Evolutionary conservation across 2,113 vertebrate genomes (phyloP), one percentile per base, ranked within the genome.

Genomic region (Cyanoliseus patagonus): DNA sequence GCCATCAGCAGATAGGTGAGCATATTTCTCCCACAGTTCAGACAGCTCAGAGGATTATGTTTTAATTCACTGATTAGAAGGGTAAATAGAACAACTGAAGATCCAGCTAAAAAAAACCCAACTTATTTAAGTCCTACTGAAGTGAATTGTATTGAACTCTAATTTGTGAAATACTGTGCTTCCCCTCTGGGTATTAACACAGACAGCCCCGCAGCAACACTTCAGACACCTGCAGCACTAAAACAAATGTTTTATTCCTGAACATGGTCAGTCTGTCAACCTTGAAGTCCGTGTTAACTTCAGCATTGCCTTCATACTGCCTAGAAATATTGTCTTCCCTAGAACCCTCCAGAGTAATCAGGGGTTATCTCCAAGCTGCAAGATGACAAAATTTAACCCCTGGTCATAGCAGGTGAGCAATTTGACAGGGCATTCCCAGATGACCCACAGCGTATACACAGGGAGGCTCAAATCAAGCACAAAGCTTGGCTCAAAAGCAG

Each of bases 201-300:
- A 5, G 1, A 9, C 1, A 12, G 22, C 42, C 9, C 15, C 12
- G 2, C 0, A 10, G n/a, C n/a, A 7, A 25, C 5, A 10, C 1
- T 0, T 35, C 22, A 27, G 2, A 7, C 28, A 44, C 31, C 42
- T 10, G 18, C 55, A 59, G 55, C 3, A 30, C 33, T 64, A 44
- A 24, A 55, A 6, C 16, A 63, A 63, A 46, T 7, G 10, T 14
- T 31, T 52, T 2, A 0, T 12, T 57, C 53, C 66, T 63, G n/a
- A 49, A 39, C 15, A 15, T 13, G 31, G 11, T 19, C 67, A 53
- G 10, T 25, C 13, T 14, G 0, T 51, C 55, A 70, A 28, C 15
- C 52, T 28, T 42, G 5, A 80, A 46, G 44, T 15, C 47, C 17
- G 7, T 2, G 3, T 62, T 73, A 35, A 15, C 27, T 69, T 82